Evolutionary conservation across 2,797 vertebrate genomes (phyloP), one percentile per base, ranked within the genome.

Genomic region (Lacerta bilineata): DNA sequence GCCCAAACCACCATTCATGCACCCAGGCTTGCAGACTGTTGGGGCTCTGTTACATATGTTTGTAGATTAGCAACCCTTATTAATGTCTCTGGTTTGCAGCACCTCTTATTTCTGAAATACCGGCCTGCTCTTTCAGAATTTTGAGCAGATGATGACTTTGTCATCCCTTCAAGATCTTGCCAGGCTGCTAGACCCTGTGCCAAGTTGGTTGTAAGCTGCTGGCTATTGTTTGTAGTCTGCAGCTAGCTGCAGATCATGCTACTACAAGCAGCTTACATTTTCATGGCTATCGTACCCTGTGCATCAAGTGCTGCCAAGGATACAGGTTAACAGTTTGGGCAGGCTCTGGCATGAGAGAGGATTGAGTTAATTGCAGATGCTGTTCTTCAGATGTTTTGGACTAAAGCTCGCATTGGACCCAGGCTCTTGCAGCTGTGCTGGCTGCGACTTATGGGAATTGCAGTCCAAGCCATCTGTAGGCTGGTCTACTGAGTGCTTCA

Each of bases 101-200:
- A 77, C 20, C 5, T 77, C 39, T 27, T 55, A 13, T 46, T 59
- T 39, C 39, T 43, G 59, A 15, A 29, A 13, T 68, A 86, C 85
- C 64, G 0, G 3, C 69, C 86, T 66, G 80, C 25, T 2, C 91
- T 94, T 91, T 90, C 85, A 80, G 71, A 27, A 0, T 76, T 43
- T 41, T 10, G 2, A 17, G 25, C 1, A 8, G 8, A 33, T n/a
- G 27, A 46, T 36, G 55, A 3, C 27, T 55, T 20, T 41, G 82
- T 9, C 0, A 0, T 55, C 87, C 87, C 46, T 77, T 75, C 59
- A 86, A 85, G 87, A 55, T 83, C 55, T 18, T 33, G 10, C 1
- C 59, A 36, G 61, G n/a, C 79, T 83, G 18, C 66, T 91, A 80
- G 84, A 25, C 3, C 1, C n/a, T 84, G 10, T 59, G 27, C 78